These are phyloP conservation scores for Oncopeltus fasciatus DNA, from an alignment of 1,140 invertebrate genomes.

Conservation along the genomic window DNA sequence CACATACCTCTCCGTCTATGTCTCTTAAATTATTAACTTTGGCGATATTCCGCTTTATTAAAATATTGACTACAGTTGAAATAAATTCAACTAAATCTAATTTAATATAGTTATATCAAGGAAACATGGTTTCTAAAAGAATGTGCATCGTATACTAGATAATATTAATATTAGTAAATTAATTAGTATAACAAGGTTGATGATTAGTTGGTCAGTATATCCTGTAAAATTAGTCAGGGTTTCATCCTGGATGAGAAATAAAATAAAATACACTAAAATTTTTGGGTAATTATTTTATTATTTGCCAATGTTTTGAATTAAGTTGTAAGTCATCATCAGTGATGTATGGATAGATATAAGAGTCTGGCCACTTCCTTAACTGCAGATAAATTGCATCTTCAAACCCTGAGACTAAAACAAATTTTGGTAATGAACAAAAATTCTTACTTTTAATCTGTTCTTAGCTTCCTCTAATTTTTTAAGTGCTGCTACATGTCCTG, in stretches of 20 bases:
- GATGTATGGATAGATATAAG: not conserved
- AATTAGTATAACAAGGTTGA: no score
- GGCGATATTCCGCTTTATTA: not conserved
- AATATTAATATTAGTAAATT: no score
- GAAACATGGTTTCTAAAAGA: no score
- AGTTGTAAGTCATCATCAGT: not conserved
- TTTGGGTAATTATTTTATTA: not conserved
- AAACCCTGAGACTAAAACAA: no score
- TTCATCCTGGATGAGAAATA: no score
- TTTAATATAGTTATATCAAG: no score
- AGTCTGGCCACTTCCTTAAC: not conserved
- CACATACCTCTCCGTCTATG: not conserved
- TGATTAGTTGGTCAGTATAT: no score
- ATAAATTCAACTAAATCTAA: not conserved
- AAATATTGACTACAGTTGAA: not conserved
- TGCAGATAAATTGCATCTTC: no score
- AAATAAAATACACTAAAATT: no score
- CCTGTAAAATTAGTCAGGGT: no score
- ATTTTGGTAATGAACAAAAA: not conserved
- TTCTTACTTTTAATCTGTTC: conserved; percentile 42
- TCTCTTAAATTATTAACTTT: not conserved
- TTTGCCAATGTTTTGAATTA: not conserved
- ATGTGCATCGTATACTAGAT: no score
- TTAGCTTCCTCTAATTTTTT: conserved; percentile 44
- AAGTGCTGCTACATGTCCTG: conserved; percentile 74